phyloP scores from a whole-genome alignment of 2,888 invertebrate genomes.

The Philhelius pedissequus region DNA sequence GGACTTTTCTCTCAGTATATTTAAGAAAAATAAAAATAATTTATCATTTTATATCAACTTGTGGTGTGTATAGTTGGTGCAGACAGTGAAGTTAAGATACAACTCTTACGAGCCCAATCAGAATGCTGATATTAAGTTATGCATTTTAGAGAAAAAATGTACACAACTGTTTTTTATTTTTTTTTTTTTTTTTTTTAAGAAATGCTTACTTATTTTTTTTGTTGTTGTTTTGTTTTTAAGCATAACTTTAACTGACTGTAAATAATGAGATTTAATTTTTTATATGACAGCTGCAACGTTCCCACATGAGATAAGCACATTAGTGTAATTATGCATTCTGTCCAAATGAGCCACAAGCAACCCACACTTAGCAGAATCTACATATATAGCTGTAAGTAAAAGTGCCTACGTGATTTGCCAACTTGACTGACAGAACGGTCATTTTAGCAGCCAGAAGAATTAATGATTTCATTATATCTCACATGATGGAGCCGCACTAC shows the following conservation, averaged over 20 bases:
- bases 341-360: conserved; percentile 39
- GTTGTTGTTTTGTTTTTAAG: too few species aligned
- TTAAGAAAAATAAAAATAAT: not conserved
- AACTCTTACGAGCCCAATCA: not conserved
- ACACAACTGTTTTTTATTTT: not conserved
- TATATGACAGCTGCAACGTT: conserved; percentile 47
- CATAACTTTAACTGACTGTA: conserved; percentile 24
- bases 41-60: conserved; percentile 20
- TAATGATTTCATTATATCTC: conserved; percentile 42
- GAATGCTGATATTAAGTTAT: not conserved
- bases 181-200: not conserved
- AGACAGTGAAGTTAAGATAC: not conserved
- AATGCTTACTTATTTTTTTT: not conserved
- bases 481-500: not conserved
- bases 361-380: conserved; percentile 2
- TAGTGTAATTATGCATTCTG: conserved; percentile 47
- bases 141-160: not conserved
- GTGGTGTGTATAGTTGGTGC: not conserved
- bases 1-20: not conserved
- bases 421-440: conserved; percentile 43
- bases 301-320: conserved; percentile 37
- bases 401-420: conserved; percentile 24
- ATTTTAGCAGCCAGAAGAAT: conserved; percentile 31
- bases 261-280: conserved; percentile 48
- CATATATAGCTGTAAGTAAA: not conserved